Conservation (phyloP, 2,113 vertebrate species). For the Grammomys dolichurus region DNA sequence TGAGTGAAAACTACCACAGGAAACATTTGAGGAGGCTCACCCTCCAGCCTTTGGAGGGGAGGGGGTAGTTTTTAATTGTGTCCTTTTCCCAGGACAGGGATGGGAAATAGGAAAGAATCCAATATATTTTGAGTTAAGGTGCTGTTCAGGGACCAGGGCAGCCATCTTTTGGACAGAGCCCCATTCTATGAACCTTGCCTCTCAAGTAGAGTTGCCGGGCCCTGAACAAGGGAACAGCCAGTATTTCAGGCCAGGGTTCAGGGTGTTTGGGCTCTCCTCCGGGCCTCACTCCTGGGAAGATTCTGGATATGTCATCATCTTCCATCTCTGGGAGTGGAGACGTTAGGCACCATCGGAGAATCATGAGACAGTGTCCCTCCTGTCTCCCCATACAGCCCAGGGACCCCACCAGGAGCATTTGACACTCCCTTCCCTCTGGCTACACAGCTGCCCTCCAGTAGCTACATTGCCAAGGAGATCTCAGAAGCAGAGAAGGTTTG, state of each 20-base stretch:
- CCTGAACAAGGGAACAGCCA: not conserved
- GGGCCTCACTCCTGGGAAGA: not conserved
- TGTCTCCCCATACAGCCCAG: not conserved
- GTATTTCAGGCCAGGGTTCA: not conserved
- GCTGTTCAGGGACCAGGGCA: not conserved
- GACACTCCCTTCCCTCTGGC: not conserved
- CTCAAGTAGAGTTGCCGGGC: not conserved
- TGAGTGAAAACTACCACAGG: not conserved
- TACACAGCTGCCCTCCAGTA: not conserved
- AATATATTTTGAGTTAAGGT: not conserved
- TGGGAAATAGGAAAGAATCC: not conserved
- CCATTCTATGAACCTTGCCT: not conserved
- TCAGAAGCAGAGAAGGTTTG: not conserved
- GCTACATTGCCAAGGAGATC: not conserved
- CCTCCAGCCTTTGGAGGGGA: not conserved
- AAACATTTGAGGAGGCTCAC: not conserved
- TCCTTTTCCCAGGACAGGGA: not conserved
- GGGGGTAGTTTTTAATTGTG: not conserved
- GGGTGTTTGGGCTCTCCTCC: not conserved
- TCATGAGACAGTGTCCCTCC: not conserved
- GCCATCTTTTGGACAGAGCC: not conserved
- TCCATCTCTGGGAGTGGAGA: not conserved
- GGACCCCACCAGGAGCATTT: not conserved
- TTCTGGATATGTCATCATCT: not conserved
- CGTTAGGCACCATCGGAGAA: not conserved